A percentile compares a stretch with the other conserved stretches of the same genome.
These are phyloP conservation scores for Timema cristinae DNA, from an alignment of 2,888 invertebrate species.

Conservation along the genomic window DNA sequence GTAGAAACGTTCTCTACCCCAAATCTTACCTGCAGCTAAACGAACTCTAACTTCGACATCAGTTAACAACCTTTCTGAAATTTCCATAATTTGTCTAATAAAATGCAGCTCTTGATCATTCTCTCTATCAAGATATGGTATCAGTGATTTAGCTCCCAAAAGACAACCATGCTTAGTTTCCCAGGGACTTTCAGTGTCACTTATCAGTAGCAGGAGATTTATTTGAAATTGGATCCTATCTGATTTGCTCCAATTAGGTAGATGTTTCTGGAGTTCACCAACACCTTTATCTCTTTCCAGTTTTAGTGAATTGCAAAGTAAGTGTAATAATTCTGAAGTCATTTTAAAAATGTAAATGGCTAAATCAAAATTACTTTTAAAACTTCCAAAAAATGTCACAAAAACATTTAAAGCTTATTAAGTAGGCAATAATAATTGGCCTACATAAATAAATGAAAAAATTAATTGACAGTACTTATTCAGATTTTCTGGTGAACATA, in stretches of 20 bases:
- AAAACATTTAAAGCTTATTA: not conserved
- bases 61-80: slow-evolving; percentile 40
- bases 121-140: slow-evolving; percentile 35
- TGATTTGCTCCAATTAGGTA: slow-evolving; percentile 29
- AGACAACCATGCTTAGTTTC: slow-evolving; percentile 46
- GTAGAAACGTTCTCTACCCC: not conserved
- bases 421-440: no score
- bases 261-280: slow-evolving; percentile 32
- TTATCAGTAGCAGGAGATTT: slow-evolving; percentile 31
- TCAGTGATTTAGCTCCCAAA: slow-evolving; percentile 42
- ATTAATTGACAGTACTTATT: no score
- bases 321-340: slow-evolving; percentile 30
- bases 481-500: no score
- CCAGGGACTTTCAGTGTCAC: slow-evolving; percentile 39
- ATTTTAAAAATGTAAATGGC: slow-evolving; percentile 13
- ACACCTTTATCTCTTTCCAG: slow-evolving; percentile 36
- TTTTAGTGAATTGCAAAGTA: slow-evolving; percentile 35
- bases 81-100: slow-evolving; percentile 34
- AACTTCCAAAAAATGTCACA: not conserved
- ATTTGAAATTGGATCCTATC: slow-evolving; percentile 32
- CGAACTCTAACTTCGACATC: slow-evolving; percentile 47
- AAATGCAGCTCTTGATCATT: slow-evolving; percentile 36
- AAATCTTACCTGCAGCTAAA: slow-evolving; percentile 43
- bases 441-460: no score
- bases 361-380: not conserved